Base-by-base conservation (phyloP, 2,797 vertebrate genomes). In the Brachymystax lenok region DNA sequence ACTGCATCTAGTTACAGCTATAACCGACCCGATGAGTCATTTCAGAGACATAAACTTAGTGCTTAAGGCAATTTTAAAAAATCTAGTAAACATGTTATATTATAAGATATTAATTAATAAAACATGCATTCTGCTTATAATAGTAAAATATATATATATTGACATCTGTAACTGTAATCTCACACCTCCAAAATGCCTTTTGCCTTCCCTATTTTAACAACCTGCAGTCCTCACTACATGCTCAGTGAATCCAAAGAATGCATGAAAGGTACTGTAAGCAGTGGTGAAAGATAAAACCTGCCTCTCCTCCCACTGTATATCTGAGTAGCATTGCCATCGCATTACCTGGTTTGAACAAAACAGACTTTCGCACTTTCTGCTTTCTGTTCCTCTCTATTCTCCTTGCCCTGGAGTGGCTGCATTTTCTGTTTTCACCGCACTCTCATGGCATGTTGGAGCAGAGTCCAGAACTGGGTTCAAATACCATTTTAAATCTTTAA, bases 301-400 rank as follows among this genome's bases (percentile, higher is more conserved):
- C 67, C 6, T 69, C 19, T 66, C 63, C 63, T 59, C 67, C 30
- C 67, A 17, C 28, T 35, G 63, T 30, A 66, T 66, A 13, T 64
- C n/a, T 64, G 63, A 66, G 12, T 27, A 59, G 21, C 63, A 13
- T 28, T 0, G 30, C 3, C 67, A 19, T 35, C 71, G 68, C 74
- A 51, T 33, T 59, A 80, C 54, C 71, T 0, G 28, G 69, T 33
- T 28, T 24, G 69, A 78, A 24, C 67, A 51, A 17, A 19, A 74
- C 17, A 73, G 69, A 74, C 16, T 46, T 59, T 80, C 64, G 79
- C 69, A 50, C 66, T 77, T 74, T 64, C 50, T 71, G 78, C 73
- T 68, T 76, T 78, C 33, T 61, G 24, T 63, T 54, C 5, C 2
- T 56, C 51, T 59, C 16, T 46, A 51, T 77, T 69, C 74, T 28